Evolutionary conservation across 1,140 invertebrate genomes (phyloP).

Genomic region (Drosophila insularis): DNA sequence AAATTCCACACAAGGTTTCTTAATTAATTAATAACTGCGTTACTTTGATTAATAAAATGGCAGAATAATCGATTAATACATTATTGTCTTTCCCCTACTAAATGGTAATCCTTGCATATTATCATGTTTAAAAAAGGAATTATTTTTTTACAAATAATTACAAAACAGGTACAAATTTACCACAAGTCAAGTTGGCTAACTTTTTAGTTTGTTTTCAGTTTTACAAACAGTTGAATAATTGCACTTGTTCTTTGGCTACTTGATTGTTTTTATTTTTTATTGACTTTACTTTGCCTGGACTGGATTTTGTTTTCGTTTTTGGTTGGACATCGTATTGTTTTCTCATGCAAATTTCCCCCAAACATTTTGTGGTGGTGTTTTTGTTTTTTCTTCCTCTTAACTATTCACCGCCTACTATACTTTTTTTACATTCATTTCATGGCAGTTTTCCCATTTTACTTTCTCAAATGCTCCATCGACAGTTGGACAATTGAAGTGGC

Average conservation of each 20-base stretch:
- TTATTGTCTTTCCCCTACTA: too few species aligned
- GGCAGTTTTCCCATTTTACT: background rate
- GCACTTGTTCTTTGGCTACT: slow-evolving; percentile 48
- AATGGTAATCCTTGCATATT: too few species aligned
- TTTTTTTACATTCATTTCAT: background rate
- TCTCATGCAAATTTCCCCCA: slow-evolving; percentile 51
- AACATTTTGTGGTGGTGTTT: slow-evolving; percentile 15
- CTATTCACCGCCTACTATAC: slow-evolving; percentile 6
- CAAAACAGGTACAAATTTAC: too few species aligned
- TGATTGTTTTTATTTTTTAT: background rate
- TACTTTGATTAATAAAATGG: too few species aligned
- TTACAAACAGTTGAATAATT: slow-evolving; percentile 76
- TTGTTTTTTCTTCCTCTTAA: slow-evolving; percentile 14
- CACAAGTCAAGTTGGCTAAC: too few species aligned
- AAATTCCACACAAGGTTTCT: too few species aligned
- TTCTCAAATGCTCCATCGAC: background rate
- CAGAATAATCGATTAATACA: too few species aligned
- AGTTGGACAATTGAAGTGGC: slow-evolving; percentile 7
- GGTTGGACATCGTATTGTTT: slow-evolving; percentile 40
- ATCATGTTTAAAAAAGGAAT: too few species aligned
- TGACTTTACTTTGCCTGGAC: too few species aligned
- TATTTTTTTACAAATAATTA: too few species aligned
- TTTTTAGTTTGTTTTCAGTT: slow-evolving; percentile 20
- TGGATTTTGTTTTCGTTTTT: slow-evolving; percentile 18
- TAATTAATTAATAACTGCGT: too few species aligned